phyloP scores from a whole-genome alignment of 2,797 vertebrate genomes.

The Xiphorhynchus erythropygius region DNA sequence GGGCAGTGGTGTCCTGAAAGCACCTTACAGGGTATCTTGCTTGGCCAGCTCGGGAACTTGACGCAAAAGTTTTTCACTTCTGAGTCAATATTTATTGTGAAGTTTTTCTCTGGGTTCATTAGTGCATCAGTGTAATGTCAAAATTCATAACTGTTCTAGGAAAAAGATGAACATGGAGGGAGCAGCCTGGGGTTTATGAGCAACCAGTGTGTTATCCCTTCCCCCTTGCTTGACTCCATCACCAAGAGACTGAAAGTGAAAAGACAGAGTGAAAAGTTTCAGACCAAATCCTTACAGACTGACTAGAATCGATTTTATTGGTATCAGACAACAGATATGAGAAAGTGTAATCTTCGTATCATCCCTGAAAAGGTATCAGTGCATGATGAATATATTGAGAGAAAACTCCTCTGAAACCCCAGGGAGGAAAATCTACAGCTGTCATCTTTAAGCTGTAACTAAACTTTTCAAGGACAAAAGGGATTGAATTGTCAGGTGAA shows the following conservation, averaged over 20 bases:
- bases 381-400: not conserved
- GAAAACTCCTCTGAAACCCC: not conserved
- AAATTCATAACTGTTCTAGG: not conserved
- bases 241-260: not conserved
- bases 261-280: not conserved
- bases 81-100: not conserved
- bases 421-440: not conserved
- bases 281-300: not conserved
- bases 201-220: fast-evolving
- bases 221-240: not conserved
- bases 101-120: not conserved
- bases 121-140: not conserved
- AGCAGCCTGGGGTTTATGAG: not conserved
- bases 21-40: fast-evolving
- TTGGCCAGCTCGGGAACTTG: not conserved
- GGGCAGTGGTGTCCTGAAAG: not conserved
- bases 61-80: not conserved
- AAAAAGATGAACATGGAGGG: not conserved
- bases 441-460: not conserved
- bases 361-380: not conserved
- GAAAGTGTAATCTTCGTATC: not conserved
- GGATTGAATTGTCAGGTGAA: not conserved
- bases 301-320: not conserved
- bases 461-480: not conserved
- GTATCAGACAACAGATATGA: not conserved